These are phyloP conservation scores for Cavia aperea DNA, from an alignment of 2,113 vertebrate genomes.

Conservation along the genomic window DNA sequence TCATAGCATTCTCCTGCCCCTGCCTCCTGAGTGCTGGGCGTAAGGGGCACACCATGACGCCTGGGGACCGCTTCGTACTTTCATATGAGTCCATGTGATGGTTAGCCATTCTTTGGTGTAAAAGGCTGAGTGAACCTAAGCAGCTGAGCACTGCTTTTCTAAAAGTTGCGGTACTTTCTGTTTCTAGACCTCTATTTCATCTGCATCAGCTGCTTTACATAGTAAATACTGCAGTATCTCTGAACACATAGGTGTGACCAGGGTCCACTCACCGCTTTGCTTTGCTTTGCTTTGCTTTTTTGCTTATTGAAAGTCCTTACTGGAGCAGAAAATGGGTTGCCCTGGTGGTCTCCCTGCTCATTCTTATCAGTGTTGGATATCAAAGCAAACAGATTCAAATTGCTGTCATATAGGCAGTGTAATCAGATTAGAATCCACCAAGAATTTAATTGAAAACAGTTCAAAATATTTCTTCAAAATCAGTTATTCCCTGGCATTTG, in stretches of 20 bases:
- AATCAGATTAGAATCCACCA: not conserved
- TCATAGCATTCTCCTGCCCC: too few relatives aligned
- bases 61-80: not conserved
- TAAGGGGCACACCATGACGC: too few relatives aligned
- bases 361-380: not conserved
- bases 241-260: not conserved
- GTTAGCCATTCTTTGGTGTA: constrained; percentile 9
- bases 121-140: not conserved
- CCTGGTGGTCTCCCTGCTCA: not conserved
- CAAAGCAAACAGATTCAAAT: constrained; percentile 20
- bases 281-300: not conserved
- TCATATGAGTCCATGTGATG: not conserved
- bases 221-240: not conserved
- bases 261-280: not conserved
- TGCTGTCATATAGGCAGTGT: not conserved
- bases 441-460: not conserved
- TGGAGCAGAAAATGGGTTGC: constrained; percentile 20
- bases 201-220: not conserved
- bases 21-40: too few relatives aligned
- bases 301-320: not conserved
- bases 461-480: constrained; percentile 25
- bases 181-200: not conserved
- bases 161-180: not conserved
- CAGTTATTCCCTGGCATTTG: constrained; percentile 28
- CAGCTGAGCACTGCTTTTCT: constrained; percentile 1